Evolutionary conservation across 1,140 invertebrate genomes (phyloP).

Genomic region (Musca vetustissima): DNA sequence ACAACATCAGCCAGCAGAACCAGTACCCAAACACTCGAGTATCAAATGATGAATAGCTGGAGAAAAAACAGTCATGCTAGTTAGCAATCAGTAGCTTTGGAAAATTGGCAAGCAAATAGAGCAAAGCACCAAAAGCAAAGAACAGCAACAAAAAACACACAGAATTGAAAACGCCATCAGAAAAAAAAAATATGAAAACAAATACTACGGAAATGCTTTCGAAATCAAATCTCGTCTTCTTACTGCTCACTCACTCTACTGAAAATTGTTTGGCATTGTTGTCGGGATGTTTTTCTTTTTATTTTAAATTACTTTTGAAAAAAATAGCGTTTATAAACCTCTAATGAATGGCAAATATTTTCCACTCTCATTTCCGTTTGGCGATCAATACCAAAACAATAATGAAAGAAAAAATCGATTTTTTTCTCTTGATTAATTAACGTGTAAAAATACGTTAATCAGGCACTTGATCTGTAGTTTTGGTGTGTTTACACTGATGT

Average conservation of each 20-base stretch:
- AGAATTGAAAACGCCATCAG: neutral
- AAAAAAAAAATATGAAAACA: neutral
- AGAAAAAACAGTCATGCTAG: slow-evolving; percentile 25
- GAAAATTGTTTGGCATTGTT: too few relatives aligned
- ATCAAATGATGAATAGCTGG: slow-evolving; percentile 22
- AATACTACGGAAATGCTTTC: neutral
- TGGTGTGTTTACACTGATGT: too few relatives aligned
- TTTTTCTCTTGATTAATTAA: too few relatives aligned
- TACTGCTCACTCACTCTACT: too few relatives aligned
- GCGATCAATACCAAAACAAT: slow-evolving; percentile 13
- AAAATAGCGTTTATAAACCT: too few relatives aligned
- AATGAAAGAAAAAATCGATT: neutral
- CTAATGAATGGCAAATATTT: too few relatives aligned
- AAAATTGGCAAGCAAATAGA: slow-evolving; percentile 25
- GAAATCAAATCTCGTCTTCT: neutral
- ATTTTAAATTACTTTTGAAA: too few relatives aligned
- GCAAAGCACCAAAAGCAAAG: neutral
- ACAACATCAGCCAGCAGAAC: neutral
- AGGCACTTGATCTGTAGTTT: too few relatives aligned
- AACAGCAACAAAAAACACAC: neutral
- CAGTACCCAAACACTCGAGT: slow-evolving; percentile 1
- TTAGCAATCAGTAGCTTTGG: slow-evolving; percentile 23
- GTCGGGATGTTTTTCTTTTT: too few relatives aligned
- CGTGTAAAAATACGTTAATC: too few relatives aligned
- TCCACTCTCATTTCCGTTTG: neutral